Percentiles rank a stretch among this genome's conserved stretches.
Evolutionary conservation across 2,113 vertebrate genomes (phyloP).

Genomic region (Mohoua ochrocephala): DNA sequence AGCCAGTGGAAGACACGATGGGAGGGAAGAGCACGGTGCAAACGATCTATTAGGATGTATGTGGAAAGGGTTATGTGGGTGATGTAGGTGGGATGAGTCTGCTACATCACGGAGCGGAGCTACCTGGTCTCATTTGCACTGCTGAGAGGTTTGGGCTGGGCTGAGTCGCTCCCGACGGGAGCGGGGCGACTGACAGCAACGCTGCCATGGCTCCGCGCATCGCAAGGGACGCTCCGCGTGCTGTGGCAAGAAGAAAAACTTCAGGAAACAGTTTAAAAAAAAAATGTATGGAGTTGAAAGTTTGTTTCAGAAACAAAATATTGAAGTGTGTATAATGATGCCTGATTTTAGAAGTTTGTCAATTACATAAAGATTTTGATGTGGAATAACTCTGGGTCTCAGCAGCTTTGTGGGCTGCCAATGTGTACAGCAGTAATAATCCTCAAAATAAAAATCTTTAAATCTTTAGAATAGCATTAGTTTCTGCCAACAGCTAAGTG

Average conservation of each 20-base stretch:
- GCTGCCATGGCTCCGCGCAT: conserved; percentile 86
- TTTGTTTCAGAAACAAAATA: background rate
- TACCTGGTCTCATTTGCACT: conserved; percentile 93
- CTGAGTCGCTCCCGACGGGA: conserved; percentile 78
- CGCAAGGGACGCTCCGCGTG: conserved; percentile 86
- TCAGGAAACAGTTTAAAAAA: conserved; percentile 66
- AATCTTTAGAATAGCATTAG: background rate
- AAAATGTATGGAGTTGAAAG: background rate
- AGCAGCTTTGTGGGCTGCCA: background rate
- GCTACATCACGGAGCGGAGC: conserved; percentile 34
- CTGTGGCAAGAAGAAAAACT: conserved; percentile 84
- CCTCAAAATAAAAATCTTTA: background rate
- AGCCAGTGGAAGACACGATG: background rate
- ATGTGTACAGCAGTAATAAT: background rate
- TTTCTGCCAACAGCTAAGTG: background rate
- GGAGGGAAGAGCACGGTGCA: background rate
- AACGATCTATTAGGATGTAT: background rate
- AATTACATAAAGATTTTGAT: background rate
- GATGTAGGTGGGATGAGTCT: conserved; percentile 8
- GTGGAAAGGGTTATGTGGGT: background rate
- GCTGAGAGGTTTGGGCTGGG: conserved; percentile 82
- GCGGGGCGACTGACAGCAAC: conserved; percentile 79
- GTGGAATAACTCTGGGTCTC: background rate
- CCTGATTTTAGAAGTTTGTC: background rate
- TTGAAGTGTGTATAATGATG: background rate